These are phyloP conservation scores for Aphelenchoides fujianensis DNA, from an alignment of 1,140 invertebrate species.

Conservation along the genomic window DNA sequence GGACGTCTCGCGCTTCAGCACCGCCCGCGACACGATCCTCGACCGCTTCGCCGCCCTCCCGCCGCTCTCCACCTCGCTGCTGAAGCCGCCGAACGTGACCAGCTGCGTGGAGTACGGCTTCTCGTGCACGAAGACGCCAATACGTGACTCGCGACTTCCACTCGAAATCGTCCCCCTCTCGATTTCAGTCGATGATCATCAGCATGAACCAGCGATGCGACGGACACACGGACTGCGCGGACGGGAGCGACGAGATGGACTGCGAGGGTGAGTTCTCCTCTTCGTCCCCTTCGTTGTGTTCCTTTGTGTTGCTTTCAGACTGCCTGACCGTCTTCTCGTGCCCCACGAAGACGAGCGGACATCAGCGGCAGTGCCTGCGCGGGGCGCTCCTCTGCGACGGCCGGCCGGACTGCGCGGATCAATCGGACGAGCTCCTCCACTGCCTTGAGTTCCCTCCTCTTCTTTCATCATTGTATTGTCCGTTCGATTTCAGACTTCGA, in stretches of 20 bases:
- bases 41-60: slow-evolving; percentile 12
- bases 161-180: too few species aligned
- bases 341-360: slow-evolving; percentile 14
- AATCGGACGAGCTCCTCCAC: slow-evolving; percentile 35
- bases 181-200: slow-evolving; percentile 31
- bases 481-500: slow-evolving; percentile 16
- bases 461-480: too few species aligned
- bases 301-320: slow-evolving; percentile 30
- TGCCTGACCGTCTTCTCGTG: slow-evolving; percentile 44
- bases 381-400: slow-evolving; percentile 41
- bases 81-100: slow-evolving; percentile 39
- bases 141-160: slow-evolving; percentile 17
- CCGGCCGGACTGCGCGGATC: slow-evolving; percentile 30
- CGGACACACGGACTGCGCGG: slow-evolving; percentile 35
- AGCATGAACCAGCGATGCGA: slow-evolving; percentile 43
- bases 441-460: slow-evolving; percentile 45
- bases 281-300: too few species aligned
- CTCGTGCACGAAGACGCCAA: slow-evolving; percentile 36
- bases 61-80: not conserved
- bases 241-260: slow-evolving; percentile 39
- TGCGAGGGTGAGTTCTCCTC: slow-evolving; percentile 36
- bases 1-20: slow-evolving; percentile 13
- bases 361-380: slow-evolving; percentile 29
- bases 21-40: not conserved
- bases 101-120: slow-evolving; percentile 42